Base-by-base conservation (phyloP, 2,797 vertebrate species). In the Huso huso region DNA sequence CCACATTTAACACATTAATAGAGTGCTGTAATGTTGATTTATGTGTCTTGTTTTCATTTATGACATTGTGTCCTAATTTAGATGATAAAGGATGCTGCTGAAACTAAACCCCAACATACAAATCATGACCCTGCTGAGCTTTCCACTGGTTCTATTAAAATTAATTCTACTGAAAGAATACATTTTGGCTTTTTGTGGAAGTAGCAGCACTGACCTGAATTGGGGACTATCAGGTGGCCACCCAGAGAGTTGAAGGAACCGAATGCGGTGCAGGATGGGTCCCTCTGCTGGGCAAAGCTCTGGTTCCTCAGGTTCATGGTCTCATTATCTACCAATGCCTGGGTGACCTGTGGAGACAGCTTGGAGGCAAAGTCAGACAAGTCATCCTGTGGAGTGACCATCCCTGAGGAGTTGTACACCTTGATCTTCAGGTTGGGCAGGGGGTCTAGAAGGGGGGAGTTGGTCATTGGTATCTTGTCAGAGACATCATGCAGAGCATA, bases 401-500 rank as follows among this genome's bases (percentile, higher is more conserved):
- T 82, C 0, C 94, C 93, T 0, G 96, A 94, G 6, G 93, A 96
- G 79, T 95, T 98, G 78, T 93, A 98, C 68, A 98, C 95, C 80
- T 99, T 99, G 80, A 98, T 98, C 83, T 99, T 98, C 80, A 98
- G 79, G 85, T 95, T 97, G 63, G 97, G 97, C 51, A 99, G 85
- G 0, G 97, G 95, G 76, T 99, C 97, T 70, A 99, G 86, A 69
- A 99, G 92, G 0, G 96, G 97, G 10, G 95, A 99, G 78, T 95
- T 98, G 74, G 96, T 99, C 97, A 99, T 99, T 61, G 96, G 94
- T 77, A 99, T 98, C 86, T 99, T 99, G 83, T 99, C 95, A 0
- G 93, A 93, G 72, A 96, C 94, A 0, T 98, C 95, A 1, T 97
- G 95, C 73, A 97, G 89, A 57, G 96, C 95, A 0, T 98, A 99